These are phyloP conservation scores for Ptiloglossa arizonensis DNA, from an alignment of 1,140 invertebrate species.

Conservation along the genomic window DNA sequence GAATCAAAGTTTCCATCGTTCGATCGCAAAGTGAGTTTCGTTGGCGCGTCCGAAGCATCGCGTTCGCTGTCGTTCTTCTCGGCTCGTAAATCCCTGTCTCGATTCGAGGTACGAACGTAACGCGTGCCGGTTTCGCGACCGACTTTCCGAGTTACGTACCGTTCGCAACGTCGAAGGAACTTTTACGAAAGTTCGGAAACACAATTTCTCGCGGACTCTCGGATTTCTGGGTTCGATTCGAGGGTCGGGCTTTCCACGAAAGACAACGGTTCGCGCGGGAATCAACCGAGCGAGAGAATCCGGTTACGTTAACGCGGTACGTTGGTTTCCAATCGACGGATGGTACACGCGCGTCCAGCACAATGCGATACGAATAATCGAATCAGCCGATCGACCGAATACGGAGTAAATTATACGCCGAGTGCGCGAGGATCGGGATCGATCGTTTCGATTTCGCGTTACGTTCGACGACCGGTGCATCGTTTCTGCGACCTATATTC, in stretches of 20 bases:
- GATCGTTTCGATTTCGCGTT: slow-evolving; percentile 45
- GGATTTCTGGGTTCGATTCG: neutral
- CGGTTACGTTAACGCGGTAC: slow-evolving; percentile 31
- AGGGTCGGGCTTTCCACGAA: neutral
- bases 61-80: neutral
- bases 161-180: no score
- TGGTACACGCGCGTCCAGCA: slow-evolving; percentile 1
- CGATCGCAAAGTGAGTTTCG: no score
- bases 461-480: neutral
- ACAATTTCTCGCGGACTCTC: neutral
- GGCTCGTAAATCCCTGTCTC: neutral
- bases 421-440: slow-evolving; percentile 41
- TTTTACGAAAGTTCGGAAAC: no score
- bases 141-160: neutral
- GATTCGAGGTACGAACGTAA: neutral
- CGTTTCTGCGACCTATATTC: no score
- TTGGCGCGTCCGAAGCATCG: neutral
- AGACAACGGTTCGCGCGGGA: neutral
- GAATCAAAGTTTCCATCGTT: no score
- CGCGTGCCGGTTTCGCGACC: neutral
- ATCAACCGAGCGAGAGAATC: slow-evolving; percentile 17
- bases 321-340: slow-evolving; percentile 35
- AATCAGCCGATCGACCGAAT: slow-evolving; percentile 36
- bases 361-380: slow-evolving; percentile 51
- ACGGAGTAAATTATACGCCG: slow-evolving; percentile 40